Evolutionary conservation across 2,113 vertebrate genomes (phyloP).

Genomic region (Upupa epops): DNA sequence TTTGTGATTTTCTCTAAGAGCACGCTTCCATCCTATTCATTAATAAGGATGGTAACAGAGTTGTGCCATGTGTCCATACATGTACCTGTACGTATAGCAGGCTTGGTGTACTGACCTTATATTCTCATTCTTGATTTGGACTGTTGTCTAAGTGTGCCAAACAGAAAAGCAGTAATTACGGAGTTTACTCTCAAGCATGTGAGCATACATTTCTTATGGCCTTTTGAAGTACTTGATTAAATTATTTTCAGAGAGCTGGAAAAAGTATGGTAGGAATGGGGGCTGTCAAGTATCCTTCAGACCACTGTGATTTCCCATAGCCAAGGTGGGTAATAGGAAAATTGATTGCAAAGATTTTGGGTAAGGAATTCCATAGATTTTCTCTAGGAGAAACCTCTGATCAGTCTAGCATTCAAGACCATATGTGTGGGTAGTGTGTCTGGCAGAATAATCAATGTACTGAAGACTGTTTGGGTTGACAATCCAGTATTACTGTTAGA

Average conservation of each 20-base stretch:
- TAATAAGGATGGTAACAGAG: neutral
- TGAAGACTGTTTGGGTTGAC: constrained; percentile 92
- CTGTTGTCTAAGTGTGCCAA: neutral
- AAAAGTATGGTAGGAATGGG: neutral
- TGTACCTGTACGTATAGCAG: neutral
- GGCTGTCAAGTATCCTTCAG: neutral
- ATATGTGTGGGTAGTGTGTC: constrained; percentile 96
- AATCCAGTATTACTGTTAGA: constrained; percentile 96
- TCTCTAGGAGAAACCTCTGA: too few species aligned
- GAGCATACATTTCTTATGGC: neutral
- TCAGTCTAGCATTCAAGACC: too few species aligned
- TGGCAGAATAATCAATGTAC: constrained; percentile 93
- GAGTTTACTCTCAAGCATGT: neutral
- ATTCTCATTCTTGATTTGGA: neutral
- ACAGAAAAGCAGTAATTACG: neutral
- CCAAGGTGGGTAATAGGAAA: neutral
- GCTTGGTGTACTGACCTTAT: neutral
- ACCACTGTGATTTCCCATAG: neutral
- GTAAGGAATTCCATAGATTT: too few species aligned
- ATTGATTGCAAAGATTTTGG: neutral
- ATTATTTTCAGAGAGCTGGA: neutral
- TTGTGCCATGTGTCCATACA: neutral
- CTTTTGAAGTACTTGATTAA: neutral
- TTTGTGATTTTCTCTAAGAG: neutral
- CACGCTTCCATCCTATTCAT: neutral